These are phyloP conservation scores for Microcaecilia unicolor DNA, from an alignment of 2,797 vertebrate genomes.

Conservation along the genomic window DNA sequence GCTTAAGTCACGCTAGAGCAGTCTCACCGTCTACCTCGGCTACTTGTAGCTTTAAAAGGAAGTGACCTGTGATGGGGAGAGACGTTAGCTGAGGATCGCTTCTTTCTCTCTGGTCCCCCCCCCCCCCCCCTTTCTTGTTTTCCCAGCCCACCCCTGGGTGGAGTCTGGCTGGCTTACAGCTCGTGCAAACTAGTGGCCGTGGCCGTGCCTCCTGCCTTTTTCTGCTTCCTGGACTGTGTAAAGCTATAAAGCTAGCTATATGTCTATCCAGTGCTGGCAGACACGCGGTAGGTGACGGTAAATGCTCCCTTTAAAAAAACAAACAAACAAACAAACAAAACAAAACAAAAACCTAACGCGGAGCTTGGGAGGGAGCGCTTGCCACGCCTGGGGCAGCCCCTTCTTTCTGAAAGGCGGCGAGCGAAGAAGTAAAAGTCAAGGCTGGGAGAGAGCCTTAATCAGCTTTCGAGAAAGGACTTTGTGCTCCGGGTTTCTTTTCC, in stretches of 20 bases:
- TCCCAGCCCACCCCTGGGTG: constrained; percentile 59
- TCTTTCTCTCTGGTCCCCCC: constrained; percentile 15
- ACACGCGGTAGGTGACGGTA: constrained; percentile 37
- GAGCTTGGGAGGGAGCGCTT: constrained; percentile 2
- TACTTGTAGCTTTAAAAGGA: constrained; percentile 38
- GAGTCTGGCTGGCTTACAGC: constrained; percentile 40
- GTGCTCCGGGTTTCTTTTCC: too few species aligned
- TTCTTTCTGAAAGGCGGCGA: not conserved
- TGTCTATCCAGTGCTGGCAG: constrained; percentile 14
- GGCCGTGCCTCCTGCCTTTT: not conserved
- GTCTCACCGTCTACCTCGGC: too few species aligned
- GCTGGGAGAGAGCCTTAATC: not conserved
- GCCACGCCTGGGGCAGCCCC: not conserved
- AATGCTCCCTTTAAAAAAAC: not conserved
- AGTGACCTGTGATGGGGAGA: constrained; percentile 45
- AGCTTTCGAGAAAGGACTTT: not conserved
- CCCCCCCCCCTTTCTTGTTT: too few species aligned
- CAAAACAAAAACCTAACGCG: too few species aligned
- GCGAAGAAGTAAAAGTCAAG: not conserved
- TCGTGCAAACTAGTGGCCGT: constrained; percentile 26
- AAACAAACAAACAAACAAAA: too few species aligned
- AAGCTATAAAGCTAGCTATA: constrained; percentile 6
- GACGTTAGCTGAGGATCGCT: constrained; percentile 38
- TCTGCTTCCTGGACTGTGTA: not conserved
- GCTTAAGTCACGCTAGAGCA: too few species aligned